Evolutionary conservation across 2,888 invertebrate genomes (phyloP).

Genomic region (Lochmaea crataegi): DNA sequence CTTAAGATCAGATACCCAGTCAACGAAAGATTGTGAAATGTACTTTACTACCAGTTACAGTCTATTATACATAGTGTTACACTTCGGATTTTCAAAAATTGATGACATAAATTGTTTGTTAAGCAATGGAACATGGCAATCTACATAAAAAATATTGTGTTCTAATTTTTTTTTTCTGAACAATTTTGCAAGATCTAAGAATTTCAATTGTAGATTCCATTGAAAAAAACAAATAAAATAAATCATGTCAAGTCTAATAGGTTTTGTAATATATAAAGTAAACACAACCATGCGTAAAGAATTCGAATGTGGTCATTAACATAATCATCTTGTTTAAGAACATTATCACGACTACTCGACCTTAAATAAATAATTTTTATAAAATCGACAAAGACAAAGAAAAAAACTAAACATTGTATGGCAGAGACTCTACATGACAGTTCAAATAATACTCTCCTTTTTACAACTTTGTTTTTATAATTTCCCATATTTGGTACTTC

Average conservation of each 20-base stretch:
- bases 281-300: neutral
- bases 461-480: no score
- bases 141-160: neutral
- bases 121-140: no score
- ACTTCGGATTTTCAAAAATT: neutral
- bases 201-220: neutral
- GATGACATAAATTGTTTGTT: neutral
- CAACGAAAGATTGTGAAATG: no score
- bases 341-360: neutral
- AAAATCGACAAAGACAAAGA: neutral
- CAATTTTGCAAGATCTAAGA: neutral
- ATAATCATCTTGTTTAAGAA: neutral
- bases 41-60: no score
- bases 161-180: neutral
- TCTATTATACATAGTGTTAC: no score
- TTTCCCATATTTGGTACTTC: no score
- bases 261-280: constrained; percentile 6
- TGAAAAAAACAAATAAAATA: neutral
- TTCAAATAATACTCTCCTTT: no score
- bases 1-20: no score
- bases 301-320: constrained; percentile 17
- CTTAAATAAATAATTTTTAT: neutral
- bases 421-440: no score
- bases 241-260: constrained; percentile 24
- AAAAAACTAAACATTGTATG: no score